Evolutionary conservation across 2,113 vertebrate genomes (phyloP).

Genomic region (Oncorhynchus clarkii): DNA sequence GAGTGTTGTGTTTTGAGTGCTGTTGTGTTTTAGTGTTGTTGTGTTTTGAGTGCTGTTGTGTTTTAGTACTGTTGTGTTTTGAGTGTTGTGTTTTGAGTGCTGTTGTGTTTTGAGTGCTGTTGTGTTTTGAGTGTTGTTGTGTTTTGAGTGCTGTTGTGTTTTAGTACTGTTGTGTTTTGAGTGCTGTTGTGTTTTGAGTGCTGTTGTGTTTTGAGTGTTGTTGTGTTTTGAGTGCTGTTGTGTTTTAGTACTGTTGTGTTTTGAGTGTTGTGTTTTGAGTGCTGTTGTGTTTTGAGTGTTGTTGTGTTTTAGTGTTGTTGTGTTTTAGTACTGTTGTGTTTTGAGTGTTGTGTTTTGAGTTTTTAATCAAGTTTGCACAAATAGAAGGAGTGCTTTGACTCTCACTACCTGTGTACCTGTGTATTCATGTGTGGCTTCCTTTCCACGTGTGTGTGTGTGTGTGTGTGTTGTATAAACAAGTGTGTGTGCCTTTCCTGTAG

Average conservation of each 20-base stretch:
- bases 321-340: too few species aligned
- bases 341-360: too few species aligned
- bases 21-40: too few species aligned
- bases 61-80: background rate
- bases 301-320: too few species aligned
- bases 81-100: too few species aligned
- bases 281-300: too few species aligned
- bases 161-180: background rate
- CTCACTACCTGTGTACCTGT: constrained; percentile 2
- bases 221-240: background rate
- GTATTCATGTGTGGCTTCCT: constrained; percentile 11
- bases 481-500: constrained; percentile 51
- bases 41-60: background rate
- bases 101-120: too few species aligned
- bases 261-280: too few species aligned
- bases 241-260: background rate
- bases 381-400: constrained; percentile 21
- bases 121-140: too few species aligned
- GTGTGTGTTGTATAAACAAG: background rate
- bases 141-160: too few species aligned
- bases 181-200: background rate
- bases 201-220: background rate
- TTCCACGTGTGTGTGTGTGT: constrained; percentile 22
- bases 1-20: too few species aligned
- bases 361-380: constrained; percentile 13